Percentiles rank a stretch among this genome's conserved stretches.
These are phyloP conservation scores for Gavialis gangeticus DNA, from an alignment of 2,113 vertebrate species.

Conservation along the genomic window DNA sequence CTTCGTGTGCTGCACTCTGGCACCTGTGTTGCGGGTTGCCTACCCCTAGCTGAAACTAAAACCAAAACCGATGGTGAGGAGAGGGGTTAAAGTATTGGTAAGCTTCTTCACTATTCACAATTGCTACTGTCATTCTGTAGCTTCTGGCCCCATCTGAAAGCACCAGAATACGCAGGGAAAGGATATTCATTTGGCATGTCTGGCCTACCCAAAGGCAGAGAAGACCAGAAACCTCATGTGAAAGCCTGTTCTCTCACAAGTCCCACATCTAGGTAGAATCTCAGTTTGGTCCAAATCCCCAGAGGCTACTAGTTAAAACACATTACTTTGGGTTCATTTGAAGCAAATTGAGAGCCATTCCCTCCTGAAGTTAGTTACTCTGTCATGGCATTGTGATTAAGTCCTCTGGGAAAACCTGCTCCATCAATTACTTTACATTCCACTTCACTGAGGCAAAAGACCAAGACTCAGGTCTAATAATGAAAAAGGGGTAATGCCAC, in stretches of 20 bases:
- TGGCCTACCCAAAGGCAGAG: neutral
- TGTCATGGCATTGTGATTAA: neutral
- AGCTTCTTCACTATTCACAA: neutral
- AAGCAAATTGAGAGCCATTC: constrained; percentile 7
- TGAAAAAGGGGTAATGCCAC: neutral
- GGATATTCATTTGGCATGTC: neutral
- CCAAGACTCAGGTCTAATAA: constrained; percentile 15
- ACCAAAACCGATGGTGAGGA: too few relatives aligned
- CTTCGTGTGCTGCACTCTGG: too few relatives aligned
- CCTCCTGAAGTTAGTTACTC: constrained; percentile 31
- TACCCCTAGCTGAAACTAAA: too few relatives aligned
- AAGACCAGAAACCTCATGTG: neutral
- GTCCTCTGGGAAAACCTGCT: neutral
- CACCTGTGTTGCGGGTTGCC: too few relatives aligned
- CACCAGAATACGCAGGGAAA: neutral
- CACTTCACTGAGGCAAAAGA: constrained; percentile 25
- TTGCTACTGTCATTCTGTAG: neutral
- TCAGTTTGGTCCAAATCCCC: neutral
- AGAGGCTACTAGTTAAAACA: neutral
- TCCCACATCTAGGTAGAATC: neutral
- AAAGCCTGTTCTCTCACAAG: neutral
- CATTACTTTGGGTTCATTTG: constrained; percentile 20
- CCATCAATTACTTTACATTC: neutral
- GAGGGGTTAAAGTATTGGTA: neutral
- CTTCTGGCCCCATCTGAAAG: neutral